Evolutionary conservation across 2,888 invertebrate genomes (phyloP).

Genomic region (Heliconius erato): DNA sequence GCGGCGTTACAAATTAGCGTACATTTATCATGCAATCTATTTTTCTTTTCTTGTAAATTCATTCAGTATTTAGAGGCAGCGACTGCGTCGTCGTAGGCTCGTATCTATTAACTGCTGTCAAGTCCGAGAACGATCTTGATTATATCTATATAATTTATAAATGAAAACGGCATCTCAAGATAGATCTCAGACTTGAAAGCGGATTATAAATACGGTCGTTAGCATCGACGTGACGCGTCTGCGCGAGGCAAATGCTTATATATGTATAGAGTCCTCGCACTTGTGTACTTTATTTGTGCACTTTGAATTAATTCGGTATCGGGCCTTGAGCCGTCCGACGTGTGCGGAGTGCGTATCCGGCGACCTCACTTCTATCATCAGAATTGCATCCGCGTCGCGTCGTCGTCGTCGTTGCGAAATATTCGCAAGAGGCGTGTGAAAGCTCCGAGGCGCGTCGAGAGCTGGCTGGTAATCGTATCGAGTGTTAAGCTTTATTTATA

Average conservation of each 20-base stretch:
- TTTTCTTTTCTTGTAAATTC: slow-evolving; percentile 24
- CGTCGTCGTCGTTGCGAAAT: slow-evolving; percentile 45
- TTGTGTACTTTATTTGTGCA: neutral
- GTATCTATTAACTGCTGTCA: too few relatives aligned
- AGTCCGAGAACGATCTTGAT: too few relatives aligned
- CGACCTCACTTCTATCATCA: slow-evolving; percentile 47
- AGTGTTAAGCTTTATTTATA: slow-evolving; percentile 39
- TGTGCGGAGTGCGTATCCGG: slow-evolving; percentile 35
- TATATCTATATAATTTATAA: too few relatives aligned
- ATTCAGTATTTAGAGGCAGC: neutral
- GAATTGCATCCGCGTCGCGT: slow-evolving; percentile 47
- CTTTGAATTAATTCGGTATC: slow-evolving; percentile 23
- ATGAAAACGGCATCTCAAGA: too few relatives aligned
- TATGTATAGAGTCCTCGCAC: neutral
- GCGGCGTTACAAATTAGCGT: neutral
- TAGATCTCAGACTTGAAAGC: slow-evolving; percentile 2
- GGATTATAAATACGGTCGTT: too few relatives aligned
- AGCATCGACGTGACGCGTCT: neutral
- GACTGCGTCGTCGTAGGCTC: neutral
- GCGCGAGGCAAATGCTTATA: neutral
- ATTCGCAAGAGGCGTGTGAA: slow-evolving; percentile 44
- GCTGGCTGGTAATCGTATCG: slow-evolving; percentile 32
- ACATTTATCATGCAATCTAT: slow-evolving; percentile 24
- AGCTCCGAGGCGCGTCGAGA: slow-evolving; percentile 38
- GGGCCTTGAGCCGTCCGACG: slow-evolving; percentile 36